A percentile compares a stretch with the other conserved stretches of the same genome.
Evolutionary conservation across 2,113 vertebrate species (phyloP).

Genomic region (Verasper variegatus): DNA sequence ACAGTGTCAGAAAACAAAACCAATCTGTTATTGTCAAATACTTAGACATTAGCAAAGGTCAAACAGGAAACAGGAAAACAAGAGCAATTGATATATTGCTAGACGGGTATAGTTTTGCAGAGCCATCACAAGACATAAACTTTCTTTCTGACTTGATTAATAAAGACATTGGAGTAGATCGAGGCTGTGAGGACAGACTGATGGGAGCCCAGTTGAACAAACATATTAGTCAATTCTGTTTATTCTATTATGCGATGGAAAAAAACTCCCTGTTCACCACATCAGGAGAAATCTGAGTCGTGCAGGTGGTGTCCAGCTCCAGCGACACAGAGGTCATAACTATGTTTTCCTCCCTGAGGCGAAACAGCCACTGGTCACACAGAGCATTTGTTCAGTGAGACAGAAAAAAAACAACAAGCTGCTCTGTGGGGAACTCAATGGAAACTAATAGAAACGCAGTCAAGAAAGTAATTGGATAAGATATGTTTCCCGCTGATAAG

Average conservation of each 20-base stretch:
- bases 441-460: not conserved
- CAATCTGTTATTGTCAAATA: not conserved
- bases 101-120: not conserved
- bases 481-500: not conserved
- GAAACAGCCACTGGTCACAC: not conserved
- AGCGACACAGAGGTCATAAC: constrained; percentile 24
- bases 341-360: not conserved
- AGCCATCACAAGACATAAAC: not conserved
- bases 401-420: not conserved
- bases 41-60: not conserved
- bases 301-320: constrained; percentile 62
- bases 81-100: not conserved
- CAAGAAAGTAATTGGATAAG: constrained; percentile 9
- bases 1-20: not conserved
- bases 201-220: not conserved
- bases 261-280: not conserved
- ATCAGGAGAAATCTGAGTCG: not conserved
- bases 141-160: not conserved
- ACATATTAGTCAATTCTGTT: not conserved
- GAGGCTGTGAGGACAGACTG: not conserved
- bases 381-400: not conserved
- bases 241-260: constrained; percentile 6
- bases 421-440: not conserved
- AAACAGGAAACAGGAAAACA: not conserved
- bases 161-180: not conserved